phyloP scores from a whole-genome alignment of 2,888 invertebrate species.

The Troides helena region DNA sequence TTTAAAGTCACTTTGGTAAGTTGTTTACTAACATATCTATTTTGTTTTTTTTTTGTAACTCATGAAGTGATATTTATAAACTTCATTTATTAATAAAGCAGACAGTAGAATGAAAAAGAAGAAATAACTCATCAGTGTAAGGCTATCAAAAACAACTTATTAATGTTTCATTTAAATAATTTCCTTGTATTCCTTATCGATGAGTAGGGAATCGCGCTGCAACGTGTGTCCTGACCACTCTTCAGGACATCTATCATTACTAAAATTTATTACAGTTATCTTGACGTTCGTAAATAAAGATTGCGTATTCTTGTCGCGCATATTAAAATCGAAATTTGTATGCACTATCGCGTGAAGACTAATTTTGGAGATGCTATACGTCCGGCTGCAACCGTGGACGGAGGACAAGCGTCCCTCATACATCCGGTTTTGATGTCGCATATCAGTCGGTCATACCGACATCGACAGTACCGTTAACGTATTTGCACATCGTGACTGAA shows the following conservation, averaged over 20 bases:
- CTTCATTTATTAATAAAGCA: no score
- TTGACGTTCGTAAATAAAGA: neutral
- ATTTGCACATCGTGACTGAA: conserved; percentile 56
- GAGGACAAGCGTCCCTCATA: conserved; percentile 49
- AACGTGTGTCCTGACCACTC: no score
- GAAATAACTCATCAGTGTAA: no score
- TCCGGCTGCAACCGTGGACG: conserved; percentile 30
- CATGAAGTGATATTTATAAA: no score
- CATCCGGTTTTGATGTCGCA: conserved; percentile 42
- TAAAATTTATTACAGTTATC: neutral
- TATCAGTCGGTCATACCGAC: conserved; percentile 42
- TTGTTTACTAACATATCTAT: no score
- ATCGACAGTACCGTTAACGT: conserved; percentile 54
- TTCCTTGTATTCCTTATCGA: no score
- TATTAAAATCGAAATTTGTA: conserved; percentile 37
- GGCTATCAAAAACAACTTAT: no score
- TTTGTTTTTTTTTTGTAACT: no score
- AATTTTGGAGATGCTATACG: conserved; percentile 51
- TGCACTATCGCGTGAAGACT: conserved; percentile 46
- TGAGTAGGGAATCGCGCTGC: no score
- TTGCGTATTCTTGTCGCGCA: conserved; percentile 29
- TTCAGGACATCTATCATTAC: neutral
- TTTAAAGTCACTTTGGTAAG: no score
- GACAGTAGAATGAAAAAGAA: no score
- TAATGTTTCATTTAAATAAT: no score